Evolutionary conservation across 2,113 vertebrate genomes (phyloP), one percentile per base, ranked within the genome.

Genomic region (Brachyhypopomus occidentalis): DNA sequence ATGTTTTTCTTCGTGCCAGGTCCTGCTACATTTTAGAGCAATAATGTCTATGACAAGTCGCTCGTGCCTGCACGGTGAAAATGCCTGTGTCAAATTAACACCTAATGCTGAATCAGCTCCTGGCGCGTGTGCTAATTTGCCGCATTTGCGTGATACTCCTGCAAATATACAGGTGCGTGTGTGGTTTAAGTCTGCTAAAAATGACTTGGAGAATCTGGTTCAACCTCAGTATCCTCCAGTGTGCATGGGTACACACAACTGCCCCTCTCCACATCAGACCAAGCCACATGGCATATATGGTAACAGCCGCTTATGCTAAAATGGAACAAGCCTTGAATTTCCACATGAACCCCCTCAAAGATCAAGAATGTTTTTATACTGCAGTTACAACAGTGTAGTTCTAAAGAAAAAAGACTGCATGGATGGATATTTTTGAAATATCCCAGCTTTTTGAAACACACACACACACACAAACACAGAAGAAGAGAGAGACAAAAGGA

Each of bases 341-440:
- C 59, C 59, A 48, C 27, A 45, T 75, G 16, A 60, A 22, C 23
- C 52, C 59, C 48, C 38, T 20, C 38, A 30, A 16, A 48, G 27
- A 48, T 59, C 80, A 70, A 45, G 45, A 5, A 4, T 4, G 30
- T 70, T 17, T 38, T 30, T 56, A 27, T 17, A 5, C 20, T n/a
- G 25, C 5, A 48, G 27, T 73, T 75, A 78, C 19, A 14, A 16
- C 22, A 55, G 38, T 75, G 64, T 34, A 81, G 55, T 23, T 22
- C n/a, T 58, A 23, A 23, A 81, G 70, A 69, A 27, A 66, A 30
- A 77, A 80, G 27, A 74, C 38, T 59, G 23, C 27, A 41, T 59
- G 70, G 22, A 38, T 41, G 36, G 38, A 72, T 60, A 67, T 14
- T 70, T 76, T 71, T 78, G n/a, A n/a, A n/a, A n/a, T n/a, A n/a